These are phyloP conservation scores for Dromas ardeola DNA, from an alignment of 2,113 vertebrate genomes.

Conservation along the genomic window DNA sequence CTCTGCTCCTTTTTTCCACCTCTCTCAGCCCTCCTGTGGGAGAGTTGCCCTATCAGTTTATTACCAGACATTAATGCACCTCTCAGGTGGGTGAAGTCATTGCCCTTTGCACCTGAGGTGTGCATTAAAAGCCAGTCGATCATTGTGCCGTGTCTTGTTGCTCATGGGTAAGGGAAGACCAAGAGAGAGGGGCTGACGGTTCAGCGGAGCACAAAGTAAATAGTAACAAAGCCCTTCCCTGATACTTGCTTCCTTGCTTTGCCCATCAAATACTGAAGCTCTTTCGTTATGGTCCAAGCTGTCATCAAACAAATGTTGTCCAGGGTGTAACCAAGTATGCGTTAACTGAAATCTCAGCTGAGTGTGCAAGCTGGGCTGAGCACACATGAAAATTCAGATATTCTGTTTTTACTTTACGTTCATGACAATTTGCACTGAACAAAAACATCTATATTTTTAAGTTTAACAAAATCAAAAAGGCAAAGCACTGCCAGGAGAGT, in stretches of 20 bases:
- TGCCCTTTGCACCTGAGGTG: neutral
- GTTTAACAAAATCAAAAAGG: neutral
- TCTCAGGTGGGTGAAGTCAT: neutral
- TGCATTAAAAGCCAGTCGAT: neutral
- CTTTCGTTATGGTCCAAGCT: neutral
- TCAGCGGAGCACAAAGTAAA: neutral
- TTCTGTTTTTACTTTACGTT: neutral
- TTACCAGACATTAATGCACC: neutral
- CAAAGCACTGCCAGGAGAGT: neutral
- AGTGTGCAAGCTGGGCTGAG: neutral
- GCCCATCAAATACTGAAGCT: neutral
- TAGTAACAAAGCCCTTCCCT: neutral
- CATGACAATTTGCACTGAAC: neutral
- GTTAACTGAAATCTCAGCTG: neutral
- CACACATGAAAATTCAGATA: neutral
- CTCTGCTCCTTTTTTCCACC: neutral
- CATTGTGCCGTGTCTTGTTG: neutral
- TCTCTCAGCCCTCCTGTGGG: neutral
- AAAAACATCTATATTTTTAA: neutral
- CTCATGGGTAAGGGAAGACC: neutral
- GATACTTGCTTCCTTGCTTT: neutral
- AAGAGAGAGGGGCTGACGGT: neutral
- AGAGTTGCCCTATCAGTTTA: neutral
- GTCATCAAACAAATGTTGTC: neutral
- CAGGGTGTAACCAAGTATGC: neutral